These are phyloP conservation scores for Homarus gammarus DNA, from an alignment of 2,888 invertebrate species.

Conservation along the genomic window DNA sequence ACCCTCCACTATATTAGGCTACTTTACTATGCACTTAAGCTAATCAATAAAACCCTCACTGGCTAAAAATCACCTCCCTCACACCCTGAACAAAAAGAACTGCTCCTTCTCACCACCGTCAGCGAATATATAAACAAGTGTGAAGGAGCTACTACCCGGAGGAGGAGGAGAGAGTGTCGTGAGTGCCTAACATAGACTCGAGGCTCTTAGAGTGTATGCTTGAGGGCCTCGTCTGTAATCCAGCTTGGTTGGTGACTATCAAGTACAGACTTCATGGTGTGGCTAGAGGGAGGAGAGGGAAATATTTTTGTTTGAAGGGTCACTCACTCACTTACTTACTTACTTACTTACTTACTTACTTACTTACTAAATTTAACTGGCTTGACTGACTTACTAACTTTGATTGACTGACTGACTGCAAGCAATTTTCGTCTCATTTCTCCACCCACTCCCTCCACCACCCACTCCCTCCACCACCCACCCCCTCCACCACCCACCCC, in stretches of 20 bases:
- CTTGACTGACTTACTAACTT: no score
- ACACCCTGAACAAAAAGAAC: no score
- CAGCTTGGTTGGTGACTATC: neutral
- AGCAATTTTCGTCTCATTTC: no score
- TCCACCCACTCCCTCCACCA: no score
- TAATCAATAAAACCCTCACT: neutral
- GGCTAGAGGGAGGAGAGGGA: no score
- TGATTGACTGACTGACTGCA: no score
- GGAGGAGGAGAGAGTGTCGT: conserved; percentile 9
- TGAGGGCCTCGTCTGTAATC: neutral
- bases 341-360: no score
- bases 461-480: no score
- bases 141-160: neutral
- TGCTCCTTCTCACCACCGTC: no score
- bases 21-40: neutral
- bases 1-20: neutral
- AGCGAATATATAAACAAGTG: conserved; percentile 3
- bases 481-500: no score
- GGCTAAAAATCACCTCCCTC: neutral
- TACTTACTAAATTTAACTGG: no score
- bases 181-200: neutral
- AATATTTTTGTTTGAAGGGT: conserved; percentile 3
- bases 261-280: neutral
- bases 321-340: neutral
- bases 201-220: neutral